Evolutionary conservation across 2,797 vertebrate genomes (phyloP), one percentile per base, ranked within the genome.

Genomic region (Limosa lapponica): DNA sequence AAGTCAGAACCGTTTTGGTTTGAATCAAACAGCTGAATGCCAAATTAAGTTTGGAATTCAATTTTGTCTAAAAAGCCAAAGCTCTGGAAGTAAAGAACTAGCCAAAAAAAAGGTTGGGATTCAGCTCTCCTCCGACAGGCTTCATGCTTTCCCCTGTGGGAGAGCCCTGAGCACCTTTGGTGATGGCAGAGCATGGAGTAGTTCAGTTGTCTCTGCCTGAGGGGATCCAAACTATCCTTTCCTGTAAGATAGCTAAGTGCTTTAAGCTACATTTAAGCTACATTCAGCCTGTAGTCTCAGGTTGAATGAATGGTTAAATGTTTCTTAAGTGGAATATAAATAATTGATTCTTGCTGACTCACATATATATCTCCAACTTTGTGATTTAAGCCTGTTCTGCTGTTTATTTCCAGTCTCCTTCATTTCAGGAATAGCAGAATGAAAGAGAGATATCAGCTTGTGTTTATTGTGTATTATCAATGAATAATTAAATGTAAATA

Each of bases 401-500:
- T 58, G 10, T 20, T 93, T 8, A 11, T 89, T 81, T 81, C 32
- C 28, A 57, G 13, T n/a, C 12, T 78, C 11, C 16, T 88, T 79
- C 9, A 15, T 57, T 93, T 54, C 44, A 89, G 55, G 36, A 82
- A 59, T 11, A 36, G 5, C 37, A 19, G 18, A 43, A 85, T 59
- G n/a, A 79, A 82, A 74, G 27, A 72, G 36, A 66, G 14, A 37
- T 44, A 83, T 14, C 39, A 87, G 13, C 18, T 39, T 48, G 23
- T 54, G 22, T 74, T 95, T n/a, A 27, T 61, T 79, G 36, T 15
- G 4, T 73, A 49, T 85, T 59, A 39, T 71, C 28, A 49, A 66
- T 83, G 32, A 82, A 85, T 67, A 90, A 89, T 80, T 79, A 87
- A 72, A n/a, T 59, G 6, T 46, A 73, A 92, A 92, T 57, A 59